Evolutionary conservation across 1,140 invertebrate genomes (phyloP), one percentile per base, ranked within the genome.

Genomic region (Anagrus nilaparvatae): DNA sequence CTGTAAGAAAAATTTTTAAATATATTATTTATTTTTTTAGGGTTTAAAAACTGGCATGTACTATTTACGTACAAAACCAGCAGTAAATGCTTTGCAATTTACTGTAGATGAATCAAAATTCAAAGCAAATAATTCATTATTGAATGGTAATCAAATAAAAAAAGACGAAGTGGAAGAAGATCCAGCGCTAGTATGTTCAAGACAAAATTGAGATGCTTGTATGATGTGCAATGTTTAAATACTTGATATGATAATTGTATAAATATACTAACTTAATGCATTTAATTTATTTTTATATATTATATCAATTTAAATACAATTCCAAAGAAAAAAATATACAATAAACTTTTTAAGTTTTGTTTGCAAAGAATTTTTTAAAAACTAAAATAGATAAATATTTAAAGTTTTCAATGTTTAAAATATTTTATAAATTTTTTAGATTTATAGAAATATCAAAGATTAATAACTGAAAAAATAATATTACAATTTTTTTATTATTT

Each of bases 21-120:
- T 12, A 24, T 38, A 23, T 33, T 14, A 43, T 21, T 9, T 43
- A 47, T 49, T 48, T 53, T 58, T 61, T 23, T 48, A 85, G 81
- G 87, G 96, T 6, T 72, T 99, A 10, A 99, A 99, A 70, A 99
- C 96, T 20, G 96, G 96, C 25, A 98, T 99, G 93, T 99, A 99
- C 65, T 99, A 99, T 63, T 71, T 99, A 43, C 74, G 96, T 20
- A 98, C 92, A 0, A 97, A 96, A 56, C 90, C 96, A 7, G 94
- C 95, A 5, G 93, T 87, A 3, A 84, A 92, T 60, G 89, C 95
- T 6, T 91, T 98, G 54, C 91, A 99, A 61, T 98, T 99, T 61
- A 98, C 96, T 10, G 91, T 98, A 1, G 92, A 98, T 62, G 97
- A 97, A 59, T 74, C 75, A 1, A 88, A 84, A 61, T 61, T 87